Percentiles rank a stretch among this genome's conserved stretches.
phyloP scores from a whole-genome alignment of 2,797 vertebrate species.

The Clarias platycephalus region DNA sequence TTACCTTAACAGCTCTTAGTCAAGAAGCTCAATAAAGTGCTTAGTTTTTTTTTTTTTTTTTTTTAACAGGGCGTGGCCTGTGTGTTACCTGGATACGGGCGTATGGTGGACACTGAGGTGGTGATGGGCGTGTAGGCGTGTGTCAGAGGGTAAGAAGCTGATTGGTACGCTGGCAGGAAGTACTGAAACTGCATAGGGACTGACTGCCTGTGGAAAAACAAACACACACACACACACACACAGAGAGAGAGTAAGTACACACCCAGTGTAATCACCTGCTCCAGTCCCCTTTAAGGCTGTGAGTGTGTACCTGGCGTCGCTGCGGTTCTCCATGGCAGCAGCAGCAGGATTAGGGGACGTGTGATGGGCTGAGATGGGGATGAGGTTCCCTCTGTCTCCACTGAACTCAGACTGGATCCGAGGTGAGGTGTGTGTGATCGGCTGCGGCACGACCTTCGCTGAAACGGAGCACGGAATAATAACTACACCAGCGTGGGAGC shows the following conservation, averaged over 20 bases:
- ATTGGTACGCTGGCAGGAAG: conserved; percentile 90
- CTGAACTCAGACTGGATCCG: conserved; percentile 92
- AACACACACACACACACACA: conserved; percentile 1
- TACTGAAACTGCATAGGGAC: conserved; percentile 97
- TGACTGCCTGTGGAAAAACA: conserved; percentile 76
- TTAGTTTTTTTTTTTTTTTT: too few species aligned
- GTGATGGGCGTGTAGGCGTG: conserved; percentile 97
- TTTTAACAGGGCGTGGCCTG: not conserved
- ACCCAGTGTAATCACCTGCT: not conserved
- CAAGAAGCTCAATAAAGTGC: too few species aligned
- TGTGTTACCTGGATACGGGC: conserved; percentile 88
- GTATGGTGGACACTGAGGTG: conserved; percentile 93
- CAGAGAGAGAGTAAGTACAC: not conserved
- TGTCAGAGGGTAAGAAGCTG: conserved; percentile 87
- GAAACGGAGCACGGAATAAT: conserved; percentile 10
- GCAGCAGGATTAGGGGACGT: conserved; percentile 93
- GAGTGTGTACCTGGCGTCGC: conserved; percentile 85
- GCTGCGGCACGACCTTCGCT: conserved; percentile 99
- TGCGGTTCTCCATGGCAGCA: conserved; percentile 91
- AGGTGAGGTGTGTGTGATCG: conserved; percentile 91
- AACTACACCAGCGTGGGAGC: not conserved
- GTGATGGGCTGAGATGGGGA: conserved; percentile 89
- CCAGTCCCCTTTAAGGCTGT: too few species aligned
- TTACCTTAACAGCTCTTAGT: too few species aligned
- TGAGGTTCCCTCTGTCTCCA: conserved; percentile 88